A percentile compares a stretch with the other conserved stretches of the same genome.
Evolutionary conservation across 1,140 invertebrate genomes (phyloP).

Genomic region (Drosophila busckii): DNA sequence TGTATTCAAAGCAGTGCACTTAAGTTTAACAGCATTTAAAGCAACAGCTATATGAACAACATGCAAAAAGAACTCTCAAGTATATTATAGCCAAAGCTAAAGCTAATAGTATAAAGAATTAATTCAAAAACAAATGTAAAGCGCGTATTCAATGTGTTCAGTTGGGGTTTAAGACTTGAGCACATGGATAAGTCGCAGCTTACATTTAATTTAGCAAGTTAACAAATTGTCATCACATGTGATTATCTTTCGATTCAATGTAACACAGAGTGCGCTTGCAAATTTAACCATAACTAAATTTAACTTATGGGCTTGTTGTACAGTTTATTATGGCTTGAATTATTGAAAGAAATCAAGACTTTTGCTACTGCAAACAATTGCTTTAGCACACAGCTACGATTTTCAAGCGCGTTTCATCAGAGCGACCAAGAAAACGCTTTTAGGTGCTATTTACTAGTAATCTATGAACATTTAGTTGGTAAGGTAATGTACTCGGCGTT

Average conservation of each 20-base stretch:
- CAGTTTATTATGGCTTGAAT: constrained; percentile 25
- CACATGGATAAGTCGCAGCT: constrained; percentile 44
- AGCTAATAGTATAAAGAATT: constrained; percentile 33
- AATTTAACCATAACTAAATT: neutral
- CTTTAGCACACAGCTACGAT: constrained; percentile 66
- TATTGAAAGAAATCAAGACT: constrained; percentile 17
- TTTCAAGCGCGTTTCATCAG: constrained; percentile 56
- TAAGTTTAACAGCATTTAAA: too few species aligned
- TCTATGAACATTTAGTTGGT: too few species aligned
- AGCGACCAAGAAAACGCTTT: constrained; percentile 18
- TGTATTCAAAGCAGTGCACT: too few species aligned
- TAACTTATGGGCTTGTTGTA: neutral
- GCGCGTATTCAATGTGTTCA: constrained; percentile 45
- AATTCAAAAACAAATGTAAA: constrained; percentile 23
- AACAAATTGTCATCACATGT: constrained; percentile 57
- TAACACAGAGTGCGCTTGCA: constrained; percentile 55
- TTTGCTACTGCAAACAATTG: constrained; percentile 40
- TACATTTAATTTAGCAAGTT: constrained; percentile 44
- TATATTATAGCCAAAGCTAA: constrained; percentile 14
- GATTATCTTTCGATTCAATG: constrained; percentile 15
- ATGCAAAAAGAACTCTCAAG: constrained; percentile 26
- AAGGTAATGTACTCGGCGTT: constrained; percentile 22
- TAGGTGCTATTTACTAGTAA: too few species aligned
- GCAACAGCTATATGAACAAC: constrained; percentile 15
- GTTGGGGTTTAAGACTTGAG: constrained; percentile 14